Percentiles rank a stretch among this genome's conserved stretches.
phyloP scores from a whole-genome alignment of 2,797 vertebrate species.

The Parauchenoglanis ngamensis region DNA sequence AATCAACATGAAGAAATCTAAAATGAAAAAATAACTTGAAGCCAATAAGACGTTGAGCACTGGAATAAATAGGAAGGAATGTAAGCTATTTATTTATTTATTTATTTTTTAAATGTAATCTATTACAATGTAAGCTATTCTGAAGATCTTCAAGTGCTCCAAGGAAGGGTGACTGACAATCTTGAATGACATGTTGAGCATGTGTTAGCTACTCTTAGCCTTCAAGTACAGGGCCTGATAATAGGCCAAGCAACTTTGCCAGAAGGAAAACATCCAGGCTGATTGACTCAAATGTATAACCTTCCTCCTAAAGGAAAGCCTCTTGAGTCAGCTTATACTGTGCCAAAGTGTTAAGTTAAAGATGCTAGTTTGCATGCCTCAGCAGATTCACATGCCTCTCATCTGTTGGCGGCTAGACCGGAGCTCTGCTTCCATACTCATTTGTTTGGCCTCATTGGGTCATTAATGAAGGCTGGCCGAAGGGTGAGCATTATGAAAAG shows the following conservation, averaged over 20 bases:
- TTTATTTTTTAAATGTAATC: no score
- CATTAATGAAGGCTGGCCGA: conserved; percentile 59
- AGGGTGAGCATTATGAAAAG: conserved; percentile 51
- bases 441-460: conserved; percentile 60
- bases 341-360: conserved; percentile 21
- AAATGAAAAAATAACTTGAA: not conserved
- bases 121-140: no score
- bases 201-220: not conserved
- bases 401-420: conserved; percentile 26
- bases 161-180: not conserved
- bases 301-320: conserved; percentile 24
- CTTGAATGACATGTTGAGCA: not conserved
- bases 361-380: conserved; percentile 18
- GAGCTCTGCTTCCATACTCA: conserved; percentile 35
- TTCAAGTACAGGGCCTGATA: not conserved
- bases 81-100: no score
- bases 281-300: not conserved
- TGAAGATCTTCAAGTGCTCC: not conserved
- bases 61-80: not conserved
- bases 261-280: conserved; percentile 6
- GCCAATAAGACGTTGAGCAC: not conserved
- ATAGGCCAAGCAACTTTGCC: conserved; percentile 10
- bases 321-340: conserved; percentile 1
- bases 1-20: not conserved
- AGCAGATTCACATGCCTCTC: conserved; percentile 17